Percentiles rank a stretch among this genome's conserved stretches.
phyloP scores from a whole-genome alignment of 2,888 invertebrate genomes.

The Anthrax anthrax region DNA sequence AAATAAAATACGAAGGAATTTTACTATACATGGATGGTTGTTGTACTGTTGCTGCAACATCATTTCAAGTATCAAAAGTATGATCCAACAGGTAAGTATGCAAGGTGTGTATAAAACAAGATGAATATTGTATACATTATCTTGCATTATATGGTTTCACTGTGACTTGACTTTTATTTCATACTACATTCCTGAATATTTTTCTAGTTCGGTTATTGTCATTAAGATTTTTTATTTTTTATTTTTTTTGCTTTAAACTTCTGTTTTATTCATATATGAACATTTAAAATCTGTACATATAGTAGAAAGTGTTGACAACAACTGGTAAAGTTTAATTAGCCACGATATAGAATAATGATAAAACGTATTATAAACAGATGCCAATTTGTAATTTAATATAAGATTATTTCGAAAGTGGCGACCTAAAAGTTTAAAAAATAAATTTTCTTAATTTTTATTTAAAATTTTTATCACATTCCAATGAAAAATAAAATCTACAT shows the following conservation, averaged over 20 bases:
- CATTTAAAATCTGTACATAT: not conserved
- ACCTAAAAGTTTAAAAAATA: no score
- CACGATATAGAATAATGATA: conserved; percentile 4
- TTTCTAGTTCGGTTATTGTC: not conserved
- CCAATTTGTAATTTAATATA: not conserved
- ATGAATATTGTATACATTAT: no score
- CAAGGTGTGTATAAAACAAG: not conserved
- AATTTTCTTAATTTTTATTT: no score
- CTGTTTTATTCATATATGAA: no score
- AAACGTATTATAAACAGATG: not conserved
- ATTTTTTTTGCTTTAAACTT: no score
- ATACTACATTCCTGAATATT: not conserved
- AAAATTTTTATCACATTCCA: no score
- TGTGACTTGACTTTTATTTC: not conserved
- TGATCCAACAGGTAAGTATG: not conserved
- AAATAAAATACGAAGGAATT: not conserved
- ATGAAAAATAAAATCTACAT: no score
- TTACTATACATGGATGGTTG: not conserved
- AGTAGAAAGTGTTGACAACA: conserved; percentile 2
- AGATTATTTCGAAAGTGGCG: no score
- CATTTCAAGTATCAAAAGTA: not conserved
- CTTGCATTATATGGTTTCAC: not conserved
- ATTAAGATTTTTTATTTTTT: no score
- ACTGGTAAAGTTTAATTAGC: conserved; percentile 6
- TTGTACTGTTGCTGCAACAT: not conserved